Evolutionary conservation across 2,797 vertebrate species (phyloP), one percentile per base, ranked within the genome.

Genomic region (Acestrorhynchus altus): DNA sequence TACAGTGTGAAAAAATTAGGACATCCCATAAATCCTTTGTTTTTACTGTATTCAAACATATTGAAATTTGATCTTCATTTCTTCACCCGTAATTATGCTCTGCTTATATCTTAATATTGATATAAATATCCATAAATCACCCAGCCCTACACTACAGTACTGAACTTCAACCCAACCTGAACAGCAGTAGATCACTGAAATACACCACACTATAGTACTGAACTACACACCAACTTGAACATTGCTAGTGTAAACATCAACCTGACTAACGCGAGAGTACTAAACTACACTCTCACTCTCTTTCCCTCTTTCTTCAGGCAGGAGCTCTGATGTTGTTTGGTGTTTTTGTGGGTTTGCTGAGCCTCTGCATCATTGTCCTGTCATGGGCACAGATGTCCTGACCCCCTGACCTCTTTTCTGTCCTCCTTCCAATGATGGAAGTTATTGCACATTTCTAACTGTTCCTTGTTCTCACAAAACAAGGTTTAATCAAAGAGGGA

Each of bases 311-410:
- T 39, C 42, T 61, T 15, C 35, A 95, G 94, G 93, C 94, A 1
- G 8, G 88, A 1, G 16, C 84, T 42, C 86, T 95, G 67, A 63
- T 94, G 83, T 35, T 95, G 83, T 93, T 96, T 79, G 98, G 97
- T 20, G 24, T 95, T 85, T 86, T 95, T 77, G 89, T 97, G 87
- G 96, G 96, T 59, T 84, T 92, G 77, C 82, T 95, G 86, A 98
- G 96, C 88, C 90, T 99, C 68, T 83, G 86, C 74, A 74, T 97
- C 75, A 95, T 98, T 69, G 83, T 96, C 84, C 85, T 94, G 83
- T 90, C 89, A 12, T 97, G 95, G 96, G 81, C 86, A 81, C 86
- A 89, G 66, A 84, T 81, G 87, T 86, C 91, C 18, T 94, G 88
- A 91, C 83, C 87, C 85, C 90, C 11, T 92, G 85, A 89, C 40